Conservation (phyloP, 2,113 vertebrate species). For the Arvicanthis niloticus region DNA sequence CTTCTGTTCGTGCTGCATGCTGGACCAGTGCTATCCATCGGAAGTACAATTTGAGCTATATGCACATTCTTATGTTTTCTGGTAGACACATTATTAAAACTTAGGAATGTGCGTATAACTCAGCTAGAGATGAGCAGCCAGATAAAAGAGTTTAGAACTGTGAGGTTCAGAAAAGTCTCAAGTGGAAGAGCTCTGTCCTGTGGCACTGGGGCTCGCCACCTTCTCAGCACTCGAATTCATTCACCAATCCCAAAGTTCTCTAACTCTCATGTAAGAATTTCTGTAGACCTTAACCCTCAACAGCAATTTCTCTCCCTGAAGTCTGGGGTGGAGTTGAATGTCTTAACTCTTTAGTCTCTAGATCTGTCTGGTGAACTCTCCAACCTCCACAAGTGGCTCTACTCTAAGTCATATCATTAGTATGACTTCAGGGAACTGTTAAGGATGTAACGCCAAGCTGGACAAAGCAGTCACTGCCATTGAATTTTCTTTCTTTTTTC, state of each 20-base stretch:
- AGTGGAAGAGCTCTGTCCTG: not conserved
- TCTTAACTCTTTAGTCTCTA: not conserved
- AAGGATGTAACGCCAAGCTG: not conserved
- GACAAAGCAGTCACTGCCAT: not conserved
- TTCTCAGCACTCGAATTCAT: too few species aligned
- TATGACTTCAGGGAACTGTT: not conserved
- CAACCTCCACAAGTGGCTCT: too few species aligned
- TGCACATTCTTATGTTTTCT: constrained; percentile 13
- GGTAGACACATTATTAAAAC: not conserved
- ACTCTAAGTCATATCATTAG: not conserved
- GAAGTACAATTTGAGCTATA: not conserved
- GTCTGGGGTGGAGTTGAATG: not conserved
- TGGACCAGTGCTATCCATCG: not conserved
- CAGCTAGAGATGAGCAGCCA: not conserved
- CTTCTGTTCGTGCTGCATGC: not conserved
- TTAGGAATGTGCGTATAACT: not conserved
- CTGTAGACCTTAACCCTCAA: not conserved
- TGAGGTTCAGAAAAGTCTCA: not conserved
- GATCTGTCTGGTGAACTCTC: not conserved
- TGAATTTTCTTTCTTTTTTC: not conserved
- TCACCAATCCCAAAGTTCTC: not conserved
- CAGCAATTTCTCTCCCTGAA: not conserved
- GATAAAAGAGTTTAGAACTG: not conserved
- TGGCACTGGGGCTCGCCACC: not conserved
- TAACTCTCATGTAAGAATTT: not conserved